Percentiles rank a stretch among this genome's conserved stretches.
These are phyloP conservation scores for Eremobia ochroleuca DNA, from an alignment of 2,888 invertebrate genomes.

Conservation along the genomic window DNA sequence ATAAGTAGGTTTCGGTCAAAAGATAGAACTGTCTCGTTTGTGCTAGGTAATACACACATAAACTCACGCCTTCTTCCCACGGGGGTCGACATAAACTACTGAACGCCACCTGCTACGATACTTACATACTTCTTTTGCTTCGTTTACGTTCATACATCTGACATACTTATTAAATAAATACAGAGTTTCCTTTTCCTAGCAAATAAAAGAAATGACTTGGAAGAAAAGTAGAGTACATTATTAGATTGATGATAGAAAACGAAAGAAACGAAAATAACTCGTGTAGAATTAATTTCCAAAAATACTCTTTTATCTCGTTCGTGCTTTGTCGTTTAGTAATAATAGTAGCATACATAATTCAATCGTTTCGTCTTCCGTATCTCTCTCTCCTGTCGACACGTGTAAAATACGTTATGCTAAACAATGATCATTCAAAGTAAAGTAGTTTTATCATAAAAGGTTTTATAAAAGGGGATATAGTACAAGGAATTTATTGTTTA, in stretches of 20 bases:
- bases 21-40: neutral
- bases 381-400: neutral
- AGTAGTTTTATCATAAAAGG: neutral
- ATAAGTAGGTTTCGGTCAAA: neutral
- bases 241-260: neutral
- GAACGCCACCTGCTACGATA: neutral
- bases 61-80: neutral
- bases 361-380: neutral
- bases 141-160: neutral
- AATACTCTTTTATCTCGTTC: neutral
- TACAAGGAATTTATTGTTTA: too few relatives aligned
- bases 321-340: neutral
- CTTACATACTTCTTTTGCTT: neutral
- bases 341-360: constrained; percentile 1
- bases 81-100: neutral
- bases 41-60: neutral
- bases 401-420: neutral
- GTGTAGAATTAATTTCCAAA: neutral
- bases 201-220: neutral
- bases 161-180: neutral
- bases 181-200: neutral
- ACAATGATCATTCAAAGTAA: neutral
- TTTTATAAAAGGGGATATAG: too few relatives aligned
- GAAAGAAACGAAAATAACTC: neutral
- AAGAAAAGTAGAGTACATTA: neutral